These are phyloP conservation scores for Ophthalmolycus amberensis DNA, from an alignment of 2,113 vertebrate species.

Conservation along the genomic window DNA sequence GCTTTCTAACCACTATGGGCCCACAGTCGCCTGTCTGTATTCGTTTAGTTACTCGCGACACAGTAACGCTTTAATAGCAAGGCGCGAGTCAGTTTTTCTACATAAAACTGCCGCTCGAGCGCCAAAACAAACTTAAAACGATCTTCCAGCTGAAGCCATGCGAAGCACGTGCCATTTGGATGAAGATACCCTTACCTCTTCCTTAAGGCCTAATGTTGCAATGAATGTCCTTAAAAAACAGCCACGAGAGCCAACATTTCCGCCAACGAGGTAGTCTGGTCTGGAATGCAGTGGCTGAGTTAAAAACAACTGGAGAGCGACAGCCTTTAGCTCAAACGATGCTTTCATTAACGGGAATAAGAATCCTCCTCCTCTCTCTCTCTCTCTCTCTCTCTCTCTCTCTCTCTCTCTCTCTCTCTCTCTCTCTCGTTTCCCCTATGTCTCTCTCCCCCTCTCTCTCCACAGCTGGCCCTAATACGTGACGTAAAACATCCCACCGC, in stretches of 20 bases:
- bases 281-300: neutral
- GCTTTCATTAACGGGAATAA: conserved; percentile 67
- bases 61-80: neutral
- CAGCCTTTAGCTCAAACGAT: conserved; percentile 47
- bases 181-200: conserved; percentile 54
- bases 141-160: neutral
- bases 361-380: conserved; percentile 10
- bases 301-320: neutral
- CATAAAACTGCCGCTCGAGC: too few relatives aligned
- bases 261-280: neutral
- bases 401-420: neutral
- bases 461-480: conserved; percentile 88
- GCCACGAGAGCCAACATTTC: neutral
- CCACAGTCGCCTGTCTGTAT: neutral
- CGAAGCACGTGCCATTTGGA: neutral
- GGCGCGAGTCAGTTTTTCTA: too few relatives aligned
- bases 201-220: neutral
- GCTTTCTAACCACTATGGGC: too few relatives aligned
- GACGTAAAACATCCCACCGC: conserved; percentile 73
- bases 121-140: neutral
- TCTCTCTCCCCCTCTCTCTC: conserved; percentile 46
- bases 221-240: neutral
- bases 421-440: conserved; percentile 12
- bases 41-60: neutral
- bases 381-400: conserved; percentile 6